These are phyloP conservation scores for Caenorhabditis panamensis DNA, from an alignment of 2,888 invertebrate species.

Conservation along the genomic window DNA sequence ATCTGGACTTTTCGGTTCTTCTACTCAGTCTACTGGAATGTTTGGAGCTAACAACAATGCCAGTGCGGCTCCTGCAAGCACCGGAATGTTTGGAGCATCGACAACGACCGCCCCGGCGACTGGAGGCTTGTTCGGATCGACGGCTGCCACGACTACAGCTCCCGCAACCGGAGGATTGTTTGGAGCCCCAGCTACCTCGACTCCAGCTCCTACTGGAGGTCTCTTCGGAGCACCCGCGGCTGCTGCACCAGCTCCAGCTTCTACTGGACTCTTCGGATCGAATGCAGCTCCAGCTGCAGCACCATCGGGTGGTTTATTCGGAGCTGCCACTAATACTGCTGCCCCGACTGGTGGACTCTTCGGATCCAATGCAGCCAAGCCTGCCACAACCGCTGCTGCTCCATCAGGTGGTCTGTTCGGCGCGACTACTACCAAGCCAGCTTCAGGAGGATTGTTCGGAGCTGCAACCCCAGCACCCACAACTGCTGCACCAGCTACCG, in stretches of 20 bases:
- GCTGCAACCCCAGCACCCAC: not conserved
- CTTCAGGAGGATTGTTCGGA: slow-evolving; percentile 17
- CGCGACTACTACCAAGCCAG: not conserved
- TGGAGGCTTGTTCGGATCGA: slow-evolving; percentile 25
- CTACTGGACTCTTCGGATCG: slow-evolving; percentile 17
- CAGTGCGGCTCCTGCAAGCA: not conserved
- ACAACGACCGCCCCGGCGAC: slow-evolving; percentile 6
- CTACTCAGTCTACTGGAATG: not conserved
- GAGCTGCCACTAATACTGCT: slow-evolving; percentile 8
- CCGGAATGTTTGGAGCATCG: slow-evolving; percentile 40
- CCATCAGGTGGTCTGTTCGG: slow-evolving; percentile 10
- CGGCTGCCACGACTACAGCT: not conserved
- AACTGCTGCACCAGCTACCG: slow-evolving; percentile 15
- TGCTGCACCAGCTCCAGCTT: not conserved
- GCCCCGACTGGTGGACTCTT: slow-evolving; percentile 6
- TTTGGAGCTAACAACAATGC: not conserved
- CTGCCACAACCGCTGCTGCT: not conserved
- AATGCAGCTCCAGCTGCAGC: slow-evolving; percentile 1
- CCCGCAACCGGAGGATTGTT: slow-evolving; percentile 6
- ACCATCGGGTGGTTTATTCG: slow-evolving; percentile 7
- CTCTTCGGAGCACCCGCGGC: slow-evolving; percentile 26
- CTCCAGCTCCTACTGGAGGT: slow-evolving; percentile 19
- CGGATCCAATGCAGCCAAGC: not conserved
- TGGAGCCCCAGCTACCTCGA: slow-evolving; percentile 3
- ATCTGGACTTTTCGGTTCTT: slow-evolving; percentile 6